These are phyloP conservation scores for Schizaphis graminum DNA, from an alignment of 2,888 invertebrate genomes.

Conservation along the genomic window DNA sequence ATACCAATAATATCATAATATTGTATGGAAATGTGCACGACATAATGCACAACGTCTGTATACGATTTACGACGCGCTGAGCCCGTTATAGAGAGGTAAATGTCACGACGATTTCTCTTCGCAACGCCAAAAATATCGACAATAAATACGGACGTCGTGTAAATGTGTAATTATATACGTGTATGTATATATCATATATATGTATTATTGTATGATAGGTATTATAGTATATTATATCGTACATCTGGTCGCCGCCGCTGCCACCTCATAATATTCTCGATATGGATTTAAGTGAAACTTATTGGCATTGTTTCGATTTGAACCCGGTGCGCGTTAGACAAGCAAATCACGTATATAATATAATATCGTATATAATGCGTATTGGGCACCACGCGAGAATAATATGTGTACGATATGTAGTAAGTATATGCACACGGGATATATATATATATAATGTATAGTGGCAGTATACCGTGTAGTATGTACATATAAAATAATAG, in stretches of 20 bases:
- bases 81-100: constrained; percentile 34
- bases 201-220: not conserved
- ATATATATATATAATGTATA: not conserved
- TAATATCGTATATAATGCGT: not conserved
- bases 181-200: no score
- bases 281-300: constrained; percentile 28
- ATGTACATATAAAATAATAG: not conserved
- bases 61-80: constrained; percentile 6
- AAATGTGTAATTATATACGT: not conserved
- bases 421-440: not conserved
- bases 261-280: constrained; percentile 1
- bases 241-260: not conserved
- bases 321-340: not conserved
- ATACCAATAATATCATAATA: not conserved
- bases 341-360: constrained; percentile 6
- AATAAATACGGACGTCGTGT: not conserved
- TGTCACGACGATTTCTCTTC: constrained; percentile 50
- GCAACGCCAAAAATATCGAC: constrained; percentile 43
- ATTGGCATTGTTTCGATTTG: not conserved
- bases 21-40: not conserved
- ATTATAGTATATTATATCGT: not conserved
- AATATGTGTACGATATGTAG: not conserved
- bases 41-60: not conserved
- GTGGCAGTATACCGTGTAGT: not conserved
- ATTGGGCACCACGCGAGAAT: not conserved